Conservation (phyloP, 2,888 invertebrate genomes). For the Deroplatys truncata region DNA sequence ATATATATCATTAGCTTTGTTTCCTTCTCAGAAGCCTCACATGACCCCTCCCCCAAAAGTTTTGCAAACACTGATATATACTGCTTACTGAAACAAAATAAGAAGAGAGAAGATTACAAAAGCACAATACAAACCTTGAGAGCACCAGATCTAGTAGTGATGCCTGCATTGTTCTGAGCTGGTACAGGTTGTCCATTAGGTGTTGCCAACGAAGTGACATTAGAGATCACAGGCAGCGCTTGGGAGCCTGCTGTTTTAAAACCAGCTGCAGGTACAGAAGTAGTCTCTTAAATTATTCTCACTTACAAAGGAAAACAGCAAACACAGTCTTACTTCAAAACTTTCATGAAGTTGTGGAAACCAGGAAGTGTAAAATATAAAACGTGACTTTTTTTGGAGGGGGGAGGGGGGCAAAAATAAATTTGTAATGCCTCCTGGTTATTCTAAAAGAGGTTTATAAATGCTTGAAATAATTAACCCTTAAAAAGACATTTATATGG, state of each 20-base stretch:
- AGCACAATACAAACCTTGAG: background rate
- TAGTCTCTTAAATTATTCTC: background rate
- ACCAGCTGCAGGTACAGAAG: background rate
- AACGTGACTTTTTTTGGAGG: no score
- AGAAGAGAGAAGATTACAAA: background rate
- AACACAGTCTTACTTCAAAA: background rate
- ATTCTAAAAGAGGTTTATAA: no score
- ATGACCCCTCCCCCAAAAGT: no score
- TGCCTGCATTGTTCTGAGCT: background rate
- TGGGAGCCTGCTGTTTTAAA: conserved; percentile 35
- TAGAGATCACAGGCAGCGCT: conserved; percentile 66
- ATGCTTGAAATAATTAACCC: no score
- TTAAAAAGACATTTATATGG: no score
- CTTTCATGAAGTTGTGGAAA: background rate
- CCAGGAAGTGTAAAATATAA: no score
- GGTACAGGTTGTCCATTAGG: conserved; percentile 11
- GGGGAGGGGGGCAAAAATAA: no score
- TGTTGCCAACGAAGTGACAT: conserved; percentile 64
- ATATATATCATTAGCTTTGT: no score
- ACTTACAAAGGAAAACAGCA: background rate
- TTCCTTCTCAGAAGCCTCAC: no score
- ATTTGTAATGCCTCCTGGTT: no score
- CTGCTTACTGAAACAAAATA: background rate
- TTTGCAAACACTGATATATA: background rate
- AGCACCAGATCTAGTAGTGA: conserved; percentile 7